phyloP scores from a whole-genome alignment of 2,888 invertebrate genomes.

The Fissipunctia ypsillon region DNA sequence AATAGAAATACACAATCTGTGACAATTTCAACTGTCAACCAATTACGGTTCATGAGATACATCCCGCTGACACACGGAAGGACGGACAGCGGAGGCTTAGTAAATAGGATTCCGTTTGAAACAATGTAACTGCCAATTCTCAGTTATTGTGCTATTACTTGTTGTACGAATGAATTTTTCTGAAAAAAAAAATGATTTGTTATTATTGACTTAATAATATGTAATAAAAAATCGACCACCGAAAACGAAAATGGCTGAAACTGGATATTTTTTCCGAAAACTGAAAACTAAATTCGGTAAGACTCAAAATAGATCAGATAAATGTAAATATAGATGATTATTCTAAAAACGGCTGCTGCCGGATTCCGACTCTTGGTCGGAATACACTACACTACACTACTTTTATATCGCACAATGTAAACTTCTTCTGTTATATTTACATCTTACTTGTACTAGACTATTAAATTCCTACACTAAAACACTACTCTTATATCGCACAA shows the following conservation, averaged over 20 bases:
- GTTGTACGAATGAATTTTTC: not conserved
- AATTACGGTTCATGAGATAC: no score
- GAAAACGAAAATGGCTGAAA: not conserved
- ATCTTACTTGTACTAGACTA: constrained; percentile 20
- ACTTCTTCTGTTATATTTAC: constrained; percentile 15
- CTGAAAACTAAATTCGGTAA: not conserved
- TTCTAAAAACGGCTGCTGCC: constrained; percentile 15
- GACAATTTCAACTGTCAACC: no score
- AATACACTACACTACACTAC: constrained; percentile 22
- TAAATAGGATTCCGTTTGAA: no score
- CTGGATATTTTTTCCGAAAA: not conserved
- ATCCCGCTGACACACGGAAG: no score
- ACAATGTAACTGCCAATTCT: not conserved
- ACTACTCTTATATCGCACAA: constrained; percentile 15
- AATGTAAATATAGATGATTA: constrained; percentile 8
- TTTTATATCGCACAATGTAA: constrained; percentile 19
- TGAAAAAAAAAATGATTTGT: not conserved
- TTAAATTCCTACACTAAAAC: constrained; percentile 3
- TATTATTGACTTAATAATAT: not conserved
- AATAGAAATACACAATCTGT: no score
- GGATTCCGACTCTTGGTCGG: constrained; percentile 11
- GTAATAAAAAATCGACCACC: not conserved
- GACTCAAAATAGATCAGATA: not conserved
- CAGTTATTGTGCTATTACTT: not conserved
- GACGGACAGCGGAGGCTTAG: no score